Conservation (phyloP, 1,140 invertebrate genomes). For the Drosophila punjabiensis region DNA sequence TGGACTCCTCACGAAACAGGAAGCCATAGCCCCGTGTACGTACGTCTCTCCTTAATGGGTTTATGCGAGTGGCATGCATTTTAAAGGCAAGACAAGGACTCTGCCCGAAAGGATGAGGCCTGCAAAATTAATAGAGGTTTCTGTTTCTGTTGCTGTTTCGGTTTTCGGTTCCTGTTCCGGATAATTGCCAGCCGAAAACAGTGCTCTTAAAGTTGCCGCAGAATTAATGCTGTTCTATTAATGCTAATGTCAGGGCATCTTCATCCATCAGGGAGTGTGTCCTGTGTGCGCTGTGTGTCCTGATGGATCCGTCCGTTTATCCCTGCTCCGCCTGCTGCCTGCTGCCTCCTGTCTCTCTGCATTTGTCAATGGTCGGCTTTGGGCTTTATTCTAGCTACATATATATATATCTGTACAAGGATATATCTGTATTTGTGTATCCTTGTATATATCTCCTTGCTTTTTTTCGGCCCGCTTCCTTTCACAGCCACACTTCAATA, state of each 20-base stretch:
- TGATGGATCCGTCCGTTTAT: slow-evolving; percentile 10
- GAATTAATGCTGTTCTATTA: slow-evolving; percentile 79
- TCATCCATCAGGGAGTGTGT: slow-evolving; percentile 20
- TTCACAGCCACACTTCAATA: slow-evolving; percentile 61
- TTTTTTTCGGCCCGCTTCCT: slow-evolving; percentile 35
- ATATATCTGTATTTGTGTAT: slow-evolving; percentile 6
- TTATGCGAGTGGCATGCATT: slow-evolving; percentile 59
- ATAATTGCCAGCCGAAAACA: slow-evolving; percentile 52
- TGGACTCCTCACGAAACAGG: slow-evolving; percentile 48
- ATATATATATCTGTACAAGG: not conserved
- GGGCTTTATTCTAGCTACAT: not conserved
- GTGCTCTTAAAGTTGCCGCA: slow-evolving; percentile 50
- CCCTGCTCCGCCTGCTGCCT: not conserved
- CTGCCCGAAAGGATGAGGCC: not conserved
- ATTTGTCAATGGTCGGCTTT: slow-evolving; percentile 49
- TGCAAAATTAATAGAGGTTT: slow-evolving; percentile 66
- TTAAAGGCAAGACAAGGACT: slow-evolving; percentile 39
- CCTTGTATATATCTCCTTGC: not conserved
- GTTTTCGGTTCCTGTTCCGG: slow-evolving; percentile 47
- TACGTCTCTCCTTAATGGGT: slow-evolving; percentile 46
- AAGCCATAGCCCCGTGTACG: slow-evolving; percentile 35
- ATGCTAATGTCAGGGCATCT: slow-evolving; percentile 64
- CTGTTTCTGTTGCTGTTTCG: slow-evolving; percentile 36
- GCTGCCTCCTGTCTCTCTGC: slow-evolving; percentile 28
- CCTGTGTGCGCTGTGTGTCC: not conserved